These are phyloP conservation scores for Excalfactoria chinensis DNA, from an alignment of 2,113 vertebrate genomes.

Conservation along the genomic window DNA sequence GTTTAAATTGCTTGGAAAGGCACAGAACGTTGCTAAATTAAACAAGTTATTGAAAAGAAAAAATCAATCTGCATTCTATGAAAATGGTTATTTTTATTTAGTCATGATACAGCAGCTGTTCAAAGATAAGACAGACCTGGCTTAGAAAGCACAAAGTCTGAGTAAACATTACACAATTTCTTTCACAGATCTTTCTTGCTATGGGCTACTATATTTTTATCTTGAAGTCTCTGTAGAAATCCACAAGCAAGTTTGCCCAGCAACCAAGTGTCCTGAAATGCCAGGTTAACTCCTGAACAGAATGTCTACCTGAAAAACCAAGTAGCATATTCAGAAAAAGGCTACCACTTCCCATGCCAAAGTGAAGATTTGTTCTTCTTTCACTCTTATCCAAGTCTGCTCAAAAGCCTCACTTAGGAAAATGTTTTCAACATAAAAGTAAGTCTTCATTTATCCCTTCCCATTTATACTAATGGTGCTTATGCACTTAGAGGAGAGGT, in stretches of 20 bases:
- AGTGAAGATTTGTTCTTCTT: not conserved
- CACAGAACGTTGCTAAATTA: not conserved
- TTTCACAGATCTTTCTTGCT: not conserved
- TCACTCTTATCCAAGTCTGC: not conserved
- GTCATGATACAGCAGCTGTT: not conserved
- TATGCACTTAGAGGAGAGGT: not conserved
- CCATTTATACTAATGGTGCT: not conserved
- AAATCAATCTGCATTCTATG: not conserved
- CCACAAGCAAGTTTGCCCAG: not conserved
- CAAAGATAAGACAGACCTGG: not conserved
- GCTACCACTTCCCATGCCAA: not conserved
- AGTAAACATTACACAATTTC: not conserved
- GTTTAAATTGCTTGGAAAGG: not conserved
- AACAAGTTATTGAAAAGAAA: not conserved
- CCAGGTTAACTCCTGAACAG: not conserved
- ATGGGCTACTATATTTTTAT: not conserved
- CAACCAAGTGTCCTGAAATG: not conserved
- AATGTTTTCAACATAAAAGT: too few relatives aligned
- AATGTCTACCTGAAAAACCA: not conserved
- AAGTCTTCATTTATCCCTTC: not conserved
- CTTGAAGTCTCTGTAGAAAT: not conserved
- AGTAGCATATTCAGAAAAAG: not conserved
- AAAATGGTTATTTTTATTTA: not conserved
- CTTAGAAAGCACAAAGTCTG: not conserved
- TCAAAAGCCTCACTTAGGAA: not conserved